phyloP scores from a whole-genome alignment of 2,113 vertebrate genomes.

The Trogon surrucura region DNA sequence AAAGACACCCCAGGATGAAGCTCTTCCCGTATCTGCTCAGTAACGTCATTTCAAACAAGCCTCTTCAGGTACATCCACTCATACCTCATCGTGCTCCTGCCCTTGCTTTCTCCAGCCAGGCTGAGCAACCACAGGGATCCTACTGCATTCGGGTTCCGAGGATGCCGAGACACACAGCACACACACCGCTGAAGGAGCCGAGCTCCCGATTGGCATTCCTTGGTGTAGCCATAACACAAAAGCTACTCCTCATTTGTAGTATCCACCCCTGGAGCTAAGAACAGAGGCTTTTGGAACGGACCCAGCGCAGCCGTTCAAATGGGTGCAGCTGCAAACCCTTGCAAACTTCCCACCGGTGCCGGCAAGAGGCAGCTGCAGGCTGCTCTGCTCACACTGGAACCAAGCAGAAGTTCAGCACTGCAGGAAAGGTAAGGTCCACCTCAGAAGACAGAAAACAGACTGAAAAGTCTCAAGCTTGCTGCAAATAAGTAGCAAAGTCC shows the following conservation, averaged over 20 bases:
- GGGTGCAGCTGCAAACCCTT: conserved; percentile 18
- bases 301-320: not conserved
- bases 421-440: not conserved
- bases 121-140: not conserved
- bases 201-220: not conserved
- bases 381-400: not conserved
- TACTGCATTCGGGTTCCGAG: accelerated
- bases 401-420: not conserved
- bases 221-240: not conserved
- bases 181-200: not conserved
- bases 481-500: not conserved
- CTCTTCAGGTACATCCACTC: not conserved
- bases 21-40: not conserved
- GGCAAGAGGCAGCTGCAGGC: not conserved
- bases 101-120: not conserved
- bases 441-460: not conserved
- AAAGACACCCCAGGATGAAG: not conserved
- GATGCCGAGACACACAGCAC: accelerated
- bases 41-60: accelerated
- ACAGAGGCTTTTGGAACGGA: not conserved
- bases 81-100: not conserved
- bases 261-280: not conserved
- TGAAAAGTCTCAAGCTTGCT: not conserved
- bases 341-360: not conserved
- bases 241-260: not conserved